A percentile compares a stretch with the other conserved stretches of the same genome.
phyloP scores from a whole-genome alignment of 2,797 vertebrate species.

The Enteromius unitaeniatus region DNA sequence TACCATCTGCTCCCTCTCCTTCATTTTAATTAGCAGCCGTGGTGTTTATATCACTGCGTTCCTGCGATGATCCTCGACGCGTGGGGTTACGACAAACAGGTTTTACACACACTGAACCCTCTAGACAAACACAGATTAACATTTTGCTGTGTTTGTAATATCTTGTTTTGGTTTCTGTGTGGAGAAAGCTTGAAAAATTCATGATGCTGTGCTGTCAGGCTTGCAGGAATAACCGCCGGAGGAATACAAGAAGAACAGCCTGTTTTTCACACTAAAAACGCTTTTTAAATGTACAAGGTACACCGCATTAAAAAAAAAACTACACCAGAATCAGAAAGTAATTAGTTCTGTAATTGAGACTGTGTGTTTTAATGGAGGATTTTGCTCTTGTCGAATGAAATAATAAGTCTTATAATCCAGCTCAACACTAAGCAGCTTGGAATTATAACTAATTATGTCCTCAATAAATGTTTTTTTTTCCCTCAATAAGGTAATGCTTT shows the following conservation, averaged over 20 bases:
- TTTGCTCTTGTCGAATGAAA: conserved; percentile 5
- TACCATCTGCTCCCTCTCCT: conserved; percentile 79
- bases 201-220: background rate
- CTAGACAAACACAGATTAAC: conserved; percentile 54
- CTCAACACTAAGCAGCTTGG: conserved; percentile 13
- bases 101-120: conserved; percentile 35
- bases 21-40: conserved; percentile 75
- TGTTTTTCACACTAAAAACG: background rate
- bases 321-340: conserved; percentile 9
- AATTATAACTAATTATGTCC: conserved; percentile 26
- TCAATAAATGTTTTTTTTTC: background rate
- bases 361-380: conserved; percentile 14
- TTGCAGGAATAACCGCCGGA: conserved; percentile 3
- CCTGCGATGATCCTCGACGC: conserved; percentile 10
- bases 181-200: conserved; percentile 19
- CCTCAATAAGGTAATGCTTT: background rate
- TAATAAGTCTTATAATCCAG: conserved; percentile 28
- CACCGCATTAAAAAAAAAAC: background rate
- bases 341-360: conserved; percentile 22
- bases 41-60: conserved; percentile 71
- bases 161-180: conserved; percentile 21
- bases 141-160: conserved; percentile 51
- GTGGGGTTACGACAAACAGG: conserved; percentile 53
- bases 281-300: background rate
- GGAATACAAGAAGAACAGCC: background rate